These are phyloP conservation scores for Mirounga angustirostris DNA, from an alignment of 2,113 vertebrate genomes.

Conservation along the genomic window DNA sequence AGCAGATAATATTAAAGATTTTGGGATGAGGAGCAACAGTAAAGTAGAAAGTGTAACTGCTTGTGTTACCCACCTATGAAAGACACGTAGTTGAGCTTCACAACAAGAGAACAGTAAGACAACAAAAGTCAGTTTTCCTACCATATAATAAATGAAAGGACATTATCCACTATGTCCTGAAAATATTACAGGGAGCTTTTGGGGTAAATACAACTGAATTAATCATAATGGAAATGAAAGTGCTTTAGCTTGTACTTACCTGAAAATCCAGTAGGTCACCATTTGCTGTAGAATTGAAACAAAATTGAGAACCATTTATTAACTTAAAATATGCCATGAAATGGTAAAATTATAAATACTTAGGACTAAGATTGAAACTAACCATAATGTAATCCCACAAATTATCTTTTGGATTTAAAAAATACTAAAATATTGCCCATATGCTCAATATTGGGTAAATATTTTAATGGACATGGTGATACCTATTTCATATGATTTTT, in stretches of 20 bases:
- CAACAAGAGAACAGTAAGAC: background rate
- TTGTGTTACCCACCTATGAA: background rate
- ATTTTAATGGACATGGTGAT: background rate
- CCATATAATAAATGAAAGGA: background rate
- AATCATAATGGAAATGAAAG: constrained; percentile 27
- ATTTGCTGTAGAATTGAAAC: background rate
- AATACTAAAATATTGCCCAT: background rate
- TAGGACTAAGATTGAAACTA: background rate
- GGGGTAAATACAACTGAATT: background rate
- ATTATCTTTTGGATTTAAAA: constrained; percentile 28
- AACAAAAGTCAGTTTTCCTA: background rate
- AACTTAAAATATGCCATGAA: constrained; percentile 25
- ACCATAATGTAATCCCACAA: background rate
- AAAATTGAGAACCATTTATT: constrained; percentile 12
- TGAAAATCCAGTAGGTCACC: background rate
- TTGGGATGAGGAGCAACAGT: background rate
- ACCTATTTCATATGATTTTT: background rate
- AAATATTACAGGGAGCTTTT: background rate
- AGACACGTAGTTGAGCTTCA: background rate
- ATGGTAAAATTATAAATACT: constrained; percentile 16
- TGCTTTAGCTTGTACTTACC: background rate
- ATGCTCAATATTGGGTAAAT: background rate
- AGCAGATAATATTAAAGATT: background rate
- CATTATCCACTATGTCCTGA: background rate
- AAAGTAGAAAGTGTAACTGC: background rate